phyloP scores from a whole-genome alignment of 2,888 invertebrate genomes.

The Drosophila lacicola region DNA sequence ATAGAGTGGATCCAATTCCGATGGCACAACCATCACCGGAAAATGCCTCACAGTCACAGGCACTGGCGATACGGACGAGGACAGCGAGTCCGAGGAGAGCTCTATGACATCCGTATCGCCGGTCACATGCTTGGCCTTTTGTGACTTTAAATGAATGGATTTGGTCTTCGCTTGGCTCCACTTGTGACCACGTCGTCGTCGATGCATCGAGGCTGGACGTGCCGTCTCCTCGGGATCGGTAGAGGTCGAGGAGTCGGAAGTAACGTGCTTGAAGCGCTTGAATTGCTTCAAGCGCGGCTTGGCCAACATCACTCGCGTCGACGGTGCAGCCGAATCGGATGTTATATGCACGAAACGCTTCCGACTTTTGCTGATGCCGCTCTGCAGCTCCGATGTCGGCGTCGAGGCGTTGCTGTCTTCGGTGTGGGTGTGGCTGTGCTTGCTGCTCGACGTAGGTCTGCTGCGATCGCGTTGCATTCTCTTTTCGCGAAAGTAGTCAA shows the following conservation, averaged over 20 bases:
- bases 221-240: constrained; percentile 60
- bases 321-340: constrained; percentile 49
- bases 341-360: constrained; percentile 62
- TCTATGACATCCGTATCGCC: constrained; percentile 57
- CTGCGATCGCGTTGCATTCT: neutral
- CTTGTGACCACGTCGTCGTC: constrained; percentile 29
- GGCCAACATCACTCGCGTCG: neutral
- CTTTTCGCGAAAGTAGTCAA: constrained; percentile 34
- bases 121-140: constrained; percentile 28
- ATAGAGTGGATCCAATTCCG: constrained; percentile 76
- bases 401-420: constrained; percentile 51
- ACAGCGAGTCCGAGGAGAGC: constrained; percentile 65
- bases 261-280: constrained; percentile 48
- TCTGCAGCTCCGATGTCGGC: constrained; percentile 22
- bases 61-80: constrained; percentile 34
- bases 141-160: constrained; percentile 44
- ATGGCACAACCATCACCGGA: constrained; percentile 21
- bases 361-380: neutral
- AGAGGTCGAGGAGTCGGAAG: constrained; percentile 64
- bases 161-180: constrained; percentile 12
- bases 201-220: neutral
- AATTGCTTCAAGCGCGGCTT: constrained; percentile 16
- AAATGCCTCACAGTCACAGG: constrained; percentile 34
- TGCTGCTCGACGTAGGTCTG: constrained; percentile 6
- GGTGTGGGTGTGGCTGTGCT: constrained; percentile 22